Conservation (phyloP, 2,888 invertebrate species). For the Cephus spinipes region DNA sequence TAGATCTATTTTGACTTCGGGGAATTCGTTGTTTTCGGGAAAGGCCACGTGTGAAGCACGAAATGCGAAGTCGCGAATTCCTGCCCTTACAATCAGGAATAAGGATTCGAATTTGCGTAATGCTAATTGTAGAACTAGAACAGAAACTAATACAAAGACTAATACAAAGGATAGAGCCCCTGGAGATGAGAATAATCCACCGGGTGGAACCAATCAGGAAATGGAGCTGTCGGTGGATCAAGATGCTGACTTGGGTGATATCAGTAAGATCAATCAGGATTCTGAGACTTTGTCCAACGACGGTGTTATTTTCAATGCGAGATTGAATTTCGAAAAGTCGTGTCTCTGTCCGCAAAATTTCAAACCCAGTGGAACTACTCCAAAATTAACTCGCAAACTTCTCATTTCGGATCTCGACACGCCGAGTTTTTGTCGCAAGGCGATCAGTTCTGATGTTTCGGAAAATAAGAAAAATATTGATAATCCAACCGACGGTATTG, state of each 20-base stretch:
- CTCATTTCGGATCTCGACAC: conserved; percentile 53
- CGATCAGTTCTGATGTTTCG: conserved; percentile 10
- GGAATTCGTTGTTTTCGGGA: conserved; percentile 38
- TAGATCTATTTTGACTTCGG: conserved; percentile 18
- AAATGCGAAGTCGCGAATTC: conserved; percentile 11
- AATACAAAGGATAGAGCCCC: conserved; percentile 24
- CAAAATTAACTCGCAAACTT: conserved; percentile 55
- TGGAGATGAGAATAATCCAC: conserved; percentile 45
- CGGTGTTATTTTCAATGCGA: conserved; percentile 1
- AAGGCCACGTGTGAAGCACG: conserved; percentile 17
- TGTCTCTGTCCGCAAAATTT: conserved; percentile 43
- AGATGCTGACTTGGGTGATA: not conserved
- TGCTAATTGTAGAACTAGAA: not conserved
- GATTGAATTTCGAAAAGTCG: conserved; percentile 46
- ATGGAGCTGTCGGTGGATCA: not conserved
- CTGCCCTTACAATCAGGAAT: conserved; percentile 27
- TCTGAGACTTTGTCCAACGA: not conserved
- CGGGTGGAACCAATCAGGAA: conserved; percentile 13
- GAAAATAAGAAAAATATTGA: not conserved
- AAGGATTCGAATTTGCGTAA: conserved; percentile 18
- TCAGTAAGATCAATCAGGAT: not conserved
- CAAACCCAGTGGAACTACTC: conserved; percentile 52
- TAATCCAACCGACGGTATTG: not conserved
- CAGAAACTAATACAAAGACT: not conserved
- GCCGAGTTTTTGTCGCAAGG: conserved; percentile 37